phyloP scores from a whole-genome alignment of 2,797 vertebrate species.

The Taenioides sp. region DNA sequence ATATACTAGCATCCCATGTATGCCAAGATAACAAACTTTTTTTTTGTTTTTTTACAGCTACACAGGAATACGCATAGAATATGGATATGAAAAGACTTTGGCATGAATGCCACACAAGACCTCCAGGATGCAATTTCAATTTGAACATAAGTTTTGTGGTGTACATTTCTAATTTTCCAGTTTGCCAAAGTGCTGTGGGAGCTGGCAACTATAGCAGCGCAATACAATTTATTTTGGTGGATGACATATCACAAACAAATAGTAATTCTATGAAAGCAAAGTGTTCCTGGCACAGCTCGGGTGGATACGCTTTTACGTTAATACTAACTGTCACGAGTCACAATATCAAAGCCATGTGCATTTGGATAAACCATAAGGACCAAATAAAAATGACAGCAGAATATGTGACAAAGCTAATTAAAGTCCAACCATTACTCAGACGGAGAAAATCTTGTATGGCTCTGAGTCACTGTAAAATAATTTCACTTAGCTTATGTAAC shows the following conservation, averaged over 20 bases:
- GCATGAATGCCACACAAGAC: conserved; percentile 24
- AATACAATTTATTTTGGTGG: neutral
- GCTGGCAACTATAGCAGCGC: neutral
- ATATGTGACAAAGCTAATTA: conserved; percentile 53
- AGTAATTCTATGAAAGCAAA: conserved; percentile 20
- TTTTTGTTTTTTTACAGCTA: conserved; percentile 33
- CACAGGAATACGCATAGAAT: conserved; percentile 24
- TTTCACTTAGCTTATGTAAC: conserved; percentile 48
- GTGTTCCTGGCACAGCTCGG: conserved; percentile 2
- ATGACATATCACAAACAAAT: conserved; percentile 26
- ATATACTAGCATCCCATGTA: conserved; percentile 40
- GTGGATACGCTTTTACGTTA: conserved; percentile 5
- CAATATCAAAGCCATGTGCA: conserved; percentile 26
- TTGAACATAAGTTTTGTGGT: conserved; percentile 34
- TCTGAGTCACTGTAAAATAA: conserved; percentile 55
- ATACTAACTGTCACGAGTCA: conserved; percentile 20
- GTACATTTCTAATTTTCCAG: conserved; percentile 27
- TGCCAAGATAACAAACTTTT: conserved; percentile 57
- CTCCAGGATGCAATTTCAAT: conserved; percentile 43
- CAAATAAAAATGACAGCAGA: conserved; percentile 32
- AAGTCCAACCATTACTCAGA: conserved; percentile 28
- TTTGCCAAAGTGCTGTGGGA: conserved; percentile 21
- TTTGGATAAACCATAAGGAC: conserved; percentile 25
- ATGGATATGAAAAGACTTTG: conserved; percentile 42
- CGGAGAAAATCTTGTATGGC: conserved; percentile 33